These are phyloP conservation scores for Orientallactaga sibirica DNA, from an alignment of 2,797 vertebrate species.

Conservation along the genomic window DNA sequence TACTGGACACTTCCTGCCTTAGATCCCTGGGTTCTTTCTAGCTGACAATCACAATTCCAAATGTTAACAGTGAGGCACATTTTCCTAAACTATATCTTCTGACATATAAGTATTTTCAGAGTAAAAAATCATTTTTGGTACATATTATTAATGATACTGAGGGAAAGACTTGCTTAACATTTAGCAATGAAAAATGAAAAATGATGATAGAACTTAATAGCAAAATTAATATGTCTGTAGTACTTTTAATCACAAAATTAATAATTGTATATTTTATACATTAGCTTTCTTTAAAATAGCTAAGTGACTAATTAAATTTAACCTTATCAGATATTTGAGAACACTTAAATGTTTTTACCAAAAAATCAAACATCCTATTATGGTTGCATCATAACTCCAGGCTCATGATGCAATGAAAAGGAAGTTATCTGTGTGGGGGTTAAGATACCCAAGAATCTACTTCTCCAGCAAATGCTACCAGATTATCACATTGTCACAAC, in stretches of 20 bases:
- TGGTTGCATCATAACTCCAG: neutral
- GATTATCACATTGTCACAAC: neutral
- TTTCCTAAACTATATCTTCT: neutral
- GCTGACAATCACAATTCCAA: neutral
- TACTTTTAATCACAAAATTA: slow-evolving; percentile 16
- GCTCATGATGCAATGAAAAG: neutral
- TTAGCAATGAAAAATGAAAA: slow-evolving; percentile 1
- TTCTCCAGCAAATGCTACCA: neutral
- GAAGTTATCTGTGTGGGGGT: neutral
- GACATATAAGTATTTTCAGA: neutral
- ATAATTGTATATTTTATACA: neutral
- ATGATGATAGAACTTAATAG: slow-evolving; percentile 11
- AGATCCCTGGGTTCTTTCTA: neutral
- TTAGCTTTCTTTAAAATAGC: slow-evolving; percentile 12
- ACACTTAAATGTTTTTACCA: neutral
- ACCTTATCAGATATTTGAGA: neutral
- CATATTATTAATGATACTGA: neutral
- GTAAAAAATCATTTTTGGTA: neutral
- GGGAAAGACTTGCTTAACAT: neutral
- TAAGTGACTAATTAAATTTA: slow-evolving; percentile 30
- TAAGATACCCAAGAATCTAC: neutral
- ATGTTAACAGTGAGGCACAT: neutral
- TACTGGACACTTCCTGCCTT: neutral
- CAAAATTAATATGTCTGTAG: neutral
- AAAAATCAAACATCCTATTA: neutral